Base-by-base conservation (phyloP, 2,888 invertebrate species). In the Catocala nupta region DNA sequence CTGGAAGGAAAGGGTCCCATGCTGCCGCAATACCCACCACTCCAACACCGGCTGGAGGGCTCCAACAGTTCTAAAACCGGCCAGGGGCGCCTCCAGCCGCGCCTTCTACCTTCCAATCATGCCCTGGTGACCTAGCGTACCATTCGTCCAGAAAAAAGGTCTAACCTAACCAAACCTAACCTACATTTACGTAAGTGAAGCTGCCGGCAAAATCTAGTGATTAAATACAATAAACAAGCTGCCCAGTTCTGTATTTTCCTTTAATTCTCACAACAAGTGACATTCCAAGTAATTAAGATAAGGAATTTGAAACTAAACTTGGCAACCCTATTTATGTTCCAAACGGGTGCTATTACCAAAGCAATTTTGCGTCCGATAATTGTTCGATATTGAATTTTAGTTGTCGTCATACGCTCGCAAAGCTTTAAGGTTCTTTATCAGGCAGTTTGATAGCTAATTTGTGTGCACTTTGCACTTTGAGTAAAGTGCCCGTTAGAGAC, bases 331-430 rank as follows among this genome's bases (percentile, higher is more conserved):
- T 48, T 59, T 55, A 59, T 64, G 61, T 64, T 53, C 45, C 61
- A 55, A 75, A 71, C 65, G 73, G 75, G 78, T 66, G 65, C 78
- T 83, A 85, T 84, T 82, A 81, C 71, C 62, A 59, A 77, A 80
- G 76, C 70, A 63, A 73, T 77, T 78, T 76, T 62, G 51, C 64
- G 62, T 70, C 73, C 75, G 71, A 76, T 80, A 82, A 82, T 82
- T 74, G 70, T 70, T 78, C 75, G 73, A 75, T 78, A 79, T 75
- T 73, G 63, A 81, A 83, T 75, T 81, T 78, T 70, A 76, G 73
- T 71, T 75, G 62, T 64, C 62, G 57, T 53, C 55, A 44, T 44
- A 34, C 49, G 55, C 50, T 53, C 42, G 42, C 42, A 64, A 68
- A 73, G 76, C 66, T 63, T 56, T 42, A 55, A 71, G 25, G 68